Percentiles rank a stretch among this genome's conserved stretches.
phyloP scores from a whole-genome alignment of 2,888 invertebrate species.

The Pemphredon lugubris region DNA sequence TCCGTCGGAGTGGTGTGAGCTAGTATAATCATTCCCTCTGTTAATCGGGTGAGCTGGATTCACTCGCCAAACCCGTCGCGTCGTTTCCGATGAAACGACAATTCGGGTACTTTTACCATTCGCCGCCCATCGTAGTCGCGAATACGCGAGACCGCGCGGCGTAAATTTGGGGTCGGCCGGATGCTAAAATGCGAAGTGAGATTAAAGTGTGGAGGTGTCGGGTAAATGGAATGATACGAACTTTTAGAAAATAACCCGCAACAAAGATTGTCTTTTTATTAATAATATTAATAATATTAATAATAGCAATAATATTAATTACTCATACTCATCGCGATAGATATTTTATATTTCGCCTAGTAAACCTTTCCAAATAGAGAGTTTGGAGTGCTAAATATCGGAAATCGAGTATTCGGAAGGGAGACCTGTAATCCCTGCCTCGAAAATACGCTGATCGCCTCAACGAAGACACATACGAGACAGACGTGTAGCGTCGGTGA shows the following conservation, averaged over 20 bases:
- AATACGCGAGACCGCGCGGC: too few relatives aligned
- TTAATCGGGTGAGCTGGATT: too few relatives aligned
- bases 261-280: slow-evolving; percentile 75
- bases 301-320: slow-evolving; percentile 64
- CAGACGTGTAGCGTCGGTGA: slow-evolving; percentile 21
- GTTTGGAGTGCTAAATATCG: slow-evolving; percentile 47
- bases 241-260: slow-evolving; percentile 73
- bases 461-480: neutral
- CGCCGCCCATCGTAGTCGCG: too few relatives aligned
- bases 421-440: slow-evolving; percentile 35
- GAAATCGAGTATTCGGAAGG: slow-evolving; percentile 34
- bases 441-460: slow-evolving; percentile 20
- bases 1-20: too few relatives aligned
- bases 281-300: slow-evolving; percentile 68
- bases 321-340: slow-evolving; percentile 58
- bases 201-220: slow-evolving; percentile 5
- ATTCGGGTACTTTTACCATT: too few relatives aligned
- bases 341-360: slow-evolving; percentile 56
- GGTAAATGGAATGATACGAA: slow-evolving; percentile 37
- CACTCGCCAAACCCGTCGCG: too few relatives aligned
- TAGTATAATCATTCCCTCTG: too few relatives aligned
- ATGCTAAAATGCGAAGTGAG: too few relatives aligned
- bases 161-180: too few relatives aligned
- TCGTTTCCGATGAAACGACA: too few relatives aligned
- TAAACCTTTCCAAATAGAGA: slow-evolving; percentile 58